Base-by-base conservation (phyloP, 2,888 invertebrate species). In the Platypus cylindrus region DNA sequence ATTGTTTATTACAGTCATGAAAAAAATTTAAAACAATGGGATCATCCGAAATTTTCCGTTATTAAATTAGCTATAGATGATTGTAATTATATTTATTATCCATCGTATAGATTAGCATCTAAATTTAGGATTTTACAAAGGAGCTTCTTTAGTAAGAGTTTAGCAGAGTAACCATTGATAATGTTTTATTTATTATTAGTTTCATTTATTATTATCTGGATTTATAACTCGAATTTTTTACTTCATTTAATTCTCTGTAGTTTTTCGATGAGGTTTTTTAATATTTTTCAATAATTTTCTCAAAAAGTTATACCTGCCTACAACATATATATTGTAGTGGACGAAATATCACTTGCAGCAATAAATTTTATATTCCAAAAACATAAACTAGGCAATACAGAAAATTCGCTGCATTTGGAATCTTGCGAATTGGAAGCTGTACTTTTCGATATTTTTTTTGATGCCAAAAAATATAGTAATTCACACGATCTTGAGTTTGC, bases 101-200 rank as follows among this genome's bases (percentile, higher is more conserved):
- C 76, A 42, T 74, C 75, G 2, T 85, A 86, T 53, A 69, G 83
- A 45, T 73, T 81, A 40, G 83, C 84, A 11, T 70, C 77, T 42
- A 86, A 86, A 62, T 65, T 78, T 44, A 60, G 71, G 43, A 64
- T 70, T 35, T 54, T 78, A 30, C 77, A 78, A 53, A 68, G 66
- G 45, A 62, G 71, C 45, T 64, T 84, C 20, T 68, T 69, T 56
- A 74, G 84, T 84, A 62, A 63, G 70, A 64, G 8, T 12, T 27
- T 20, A 9, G 9, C 7, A 20, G 5, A 7, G 20, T 20, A 20
- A 7, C 7, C 5, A 9, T 20, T 7, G 5, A 25, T 25, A 11
- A n/a, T n/a, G n/a, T n/a, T n/a, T n/a, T n/a, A 8, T 25, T n/a
- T 25, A 5, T 25, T 25, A 25, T 25, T 5, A 8, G 5, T n/a